phyloP scores from a whole-genome alignment of 2,113 vertebrate genomes.

The Salvator merianae region DNA sequence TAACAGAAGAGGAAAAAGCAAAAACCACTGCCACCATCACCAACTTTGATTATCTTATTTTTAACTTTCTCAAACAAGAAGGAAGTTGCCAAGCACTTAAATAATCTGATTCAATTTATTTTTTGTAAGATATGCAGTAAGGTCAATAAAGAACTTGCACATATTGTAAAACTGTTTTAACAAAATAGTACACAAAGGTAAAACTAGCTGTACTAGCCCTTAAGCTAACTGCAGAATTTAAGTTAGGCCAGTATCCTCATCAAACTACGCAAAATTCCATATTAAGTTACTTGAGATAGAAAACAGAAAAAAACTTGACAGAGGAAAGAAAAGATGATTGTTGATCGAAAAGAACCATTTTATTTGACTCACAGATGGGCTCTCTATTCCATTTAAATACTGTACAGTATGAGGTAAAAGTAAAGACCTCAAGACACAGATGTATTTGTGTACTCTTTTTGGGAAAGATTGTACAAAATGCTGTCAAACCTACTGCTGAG shows the following conservation, averaged over 20 bases:
- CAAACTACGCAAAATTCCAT: too few relatives aligned
- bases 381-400: neutral
- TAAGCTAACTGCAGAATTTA: too few relatives aligned
- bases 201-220: too few relatives aligned
- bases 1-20: fast-evolving
- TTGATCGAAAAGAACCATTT: neutral
- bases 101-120: neutral
- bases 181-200: too few relatives aligned
- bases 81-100: neutral
- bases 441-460: too few relatives aligned
- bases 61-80: neutral
- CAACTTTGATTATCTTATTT: neutral
- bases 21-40: neutral
- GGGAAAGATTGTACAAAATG: too few relatives aligned
- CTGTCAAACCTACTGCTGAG: too few relatives aligned
- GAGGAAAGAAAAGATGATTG: too few relatives aligned
- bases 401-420: neutral
- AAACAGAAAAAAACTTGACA: too few relatives aligned
- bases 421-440: too few relatives aligned
- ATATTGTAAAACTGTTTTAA: neutral
- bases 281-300: too few relatives aligned
- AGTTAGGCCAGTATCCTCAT: too few relatives aligned
- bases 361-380: neutral
- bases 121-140: neutral
- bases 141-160: constrained; percentile 10